Conservation (phyloP, 2,888 invertebrate species). For the Ashinkailepas kermadecensis region DNA sequence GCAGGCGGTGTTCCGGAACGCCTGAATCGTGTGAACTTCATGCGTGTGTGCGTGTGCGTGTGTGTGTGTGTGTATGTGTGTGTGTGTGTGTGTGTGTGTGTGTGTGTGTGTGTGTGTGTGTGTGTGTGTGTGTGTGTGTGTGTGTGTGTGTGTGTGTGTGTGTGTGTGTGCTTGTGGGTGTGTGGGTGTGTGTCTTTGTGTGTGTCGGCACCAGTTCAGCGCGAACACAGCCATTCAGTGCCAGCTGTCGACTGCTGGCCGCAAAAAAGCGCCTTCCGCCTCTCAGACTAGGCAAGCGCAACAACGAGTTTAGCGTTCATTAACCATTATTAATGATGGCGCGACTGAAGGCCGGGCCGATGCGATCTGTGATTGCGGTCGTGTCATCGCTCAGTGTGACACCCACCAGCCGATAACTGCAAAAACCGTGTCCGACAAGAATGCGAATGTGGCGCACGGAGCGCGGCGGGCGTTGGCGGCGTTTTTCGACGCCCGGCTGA, state of each 20-base stretch:
- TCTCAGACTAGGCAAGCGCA: background rate
- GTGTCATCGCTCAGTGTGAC: background rate
- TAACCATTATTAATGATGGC: background rate
- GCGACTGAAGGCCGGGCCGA: background rate
- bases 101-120: background rate
- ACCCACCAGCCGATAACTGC: background rate
- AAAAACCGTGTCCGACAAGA: background rate
- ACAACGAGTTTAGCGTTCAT: conserved; percentile 2
- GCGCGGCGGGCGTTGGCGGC: background rate
- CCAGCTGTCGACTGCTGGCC: background rate
- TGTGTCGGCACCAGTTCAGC: background rate
- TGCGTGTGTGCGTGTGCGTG: too few species aligned
- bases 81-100: too few species aligned
- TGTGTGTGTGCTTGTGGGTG: too few species aligned
- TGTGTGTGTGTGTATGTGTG: too few species aligned
- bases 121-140: too few species aligned
- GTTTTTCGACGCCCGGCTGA: background rate
- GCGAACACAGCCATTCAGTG: background rate
- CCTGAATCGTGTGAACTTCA: too few species aligned
- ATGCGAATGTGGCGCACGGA: background rate
- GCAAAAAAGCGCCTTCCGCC: background rate
- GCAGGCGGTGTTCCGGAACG: too few species aligned
- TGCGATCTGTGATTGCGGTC: background rate
- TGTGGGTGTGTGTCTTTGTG: background rate
- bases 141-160: too few species aligned